Evolutionary conservation across 2,797 vertebrate species (phyloP).

Genomic region (Cercopithecus neglectus): DNA sequence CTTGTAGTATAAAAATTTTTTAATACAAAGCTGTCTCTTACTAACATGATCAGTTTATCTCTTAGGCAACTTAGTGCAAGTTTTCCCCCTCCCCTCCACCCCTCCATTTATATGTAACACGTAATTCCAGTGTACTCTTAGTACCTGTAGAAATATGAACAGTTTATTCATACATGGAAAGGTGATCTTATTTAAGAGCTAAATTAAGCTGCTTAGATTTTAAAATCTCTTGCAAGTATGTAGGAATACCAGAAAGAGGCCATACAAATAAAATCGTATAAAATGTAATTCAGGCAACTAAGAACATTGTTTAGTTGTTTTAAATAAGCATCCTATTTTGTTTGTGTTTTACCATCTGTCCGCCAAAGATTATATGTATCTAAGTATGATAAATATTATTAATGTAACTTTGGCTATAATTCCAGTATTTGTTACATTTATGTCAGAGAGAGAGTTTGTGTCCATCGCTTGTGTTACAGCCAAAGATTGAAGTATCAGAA

Average conservation of each 20-base stretch:
- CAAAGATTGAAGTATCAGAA: slow-evolving; percentile 35
- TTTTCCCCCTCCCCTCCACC: not conserved
- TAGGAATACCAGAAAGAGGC: not conserved
- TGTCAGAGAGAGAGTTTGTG: not conserved
- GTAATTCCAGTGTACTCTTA: not conserved
- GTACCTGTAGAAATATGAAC: not conserved
- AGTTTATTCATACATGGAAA: slow-evolving; percentile 3
- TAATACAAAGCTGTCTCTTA: not conserved
- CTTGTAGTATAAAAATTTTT: not conserved
- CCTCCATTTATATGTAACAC: not conserved
- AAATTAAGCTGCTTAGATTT: slow-evolving; percentile 9
- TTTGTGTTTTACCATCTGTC: not conserved
- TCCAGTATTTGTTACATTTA: slow-evolving; percentile 5
- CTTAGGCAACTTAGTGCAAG: not conserved
- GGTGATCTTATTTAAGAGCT: not conserved
- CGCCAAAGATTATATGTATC: slow-evolving; percentile 1
- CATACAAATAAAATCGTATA: slow-evolving; percentile 13
- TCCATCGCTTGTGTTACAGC: not conserved
- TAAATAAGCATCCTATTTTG: not conserved
- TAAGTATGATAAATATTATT: slow-evolving; percentile 23
- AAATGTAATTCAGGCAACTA: not conserved
- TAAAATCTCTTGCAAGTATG: slow-evolving; percentile 1
- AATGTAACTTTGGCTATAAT: slow-evolving; percentile 19
- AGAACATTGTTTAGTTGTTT: slow-evolving; percentile 33
- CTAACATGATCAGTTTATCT: not conserved